phyloP scores from a whole-genome alignment of 2,113 vertebrate species.

The Acinonyx jubatus region DNA sequence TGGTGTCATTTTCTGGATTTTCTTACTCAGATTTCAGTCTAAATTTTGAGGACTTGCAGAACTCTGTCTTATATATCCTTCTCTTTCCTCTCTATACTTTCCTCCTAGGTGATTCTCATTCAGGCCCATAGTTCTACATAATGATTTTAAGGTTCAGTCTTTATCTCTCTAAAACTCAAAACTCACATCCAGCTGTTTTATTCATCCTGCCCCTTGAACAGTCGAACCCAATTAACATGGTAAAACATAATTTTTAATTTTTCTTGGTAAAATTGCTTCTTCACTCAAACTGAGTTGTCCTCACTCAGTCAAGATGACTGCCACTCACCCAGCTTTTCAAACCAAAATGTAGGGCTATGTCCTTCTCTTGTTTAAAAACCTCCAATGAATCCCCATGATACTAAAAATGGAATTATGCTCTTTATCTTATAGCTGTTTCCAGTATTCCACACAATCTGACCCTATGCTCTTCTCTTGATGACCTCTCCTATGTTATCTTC shows the following conservation, averaged over 20 bases:
- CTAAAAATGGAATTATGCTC: not conserved
- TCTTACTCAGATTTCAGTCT: not conserved
- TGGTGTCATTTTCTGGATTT: not conserved
- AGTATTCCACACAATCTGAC: not conserved
- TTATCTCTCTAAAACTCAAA: not conserved
- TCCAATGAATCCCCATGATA: not conserved
- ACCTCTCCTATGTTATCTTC: not conserved
- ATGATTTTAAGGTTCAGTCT: not conserved
- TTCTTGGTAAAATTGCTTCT: not conserved
- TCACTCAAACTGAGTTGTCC: not conserved
- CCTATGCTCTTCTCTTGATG: not conserved
- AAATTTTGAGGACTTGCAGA: not conserved
- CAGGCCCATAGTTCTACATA: not conserved
- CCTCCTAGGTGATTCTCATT: not conserved
- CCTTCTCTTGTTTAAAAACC: not conserved
- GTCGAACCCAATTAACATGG: not conserved
- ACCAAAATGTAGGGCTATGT: not conserved
- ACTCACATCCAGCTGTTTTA: not conserved
- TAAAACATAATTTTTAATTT: not conserved
- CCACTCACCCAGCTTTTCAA: not conserved
- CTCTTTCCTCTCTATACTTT: not conserved
- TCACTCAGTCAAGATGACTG: not conserved
- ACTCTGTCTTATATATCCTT: not conserved
- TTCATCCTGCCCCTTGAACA: not conserved
- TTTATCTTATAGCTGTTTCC: not conserved